Conservation (phyloP, 2,113 vertebrate species). For the Leiothrix lutea region DNA sequence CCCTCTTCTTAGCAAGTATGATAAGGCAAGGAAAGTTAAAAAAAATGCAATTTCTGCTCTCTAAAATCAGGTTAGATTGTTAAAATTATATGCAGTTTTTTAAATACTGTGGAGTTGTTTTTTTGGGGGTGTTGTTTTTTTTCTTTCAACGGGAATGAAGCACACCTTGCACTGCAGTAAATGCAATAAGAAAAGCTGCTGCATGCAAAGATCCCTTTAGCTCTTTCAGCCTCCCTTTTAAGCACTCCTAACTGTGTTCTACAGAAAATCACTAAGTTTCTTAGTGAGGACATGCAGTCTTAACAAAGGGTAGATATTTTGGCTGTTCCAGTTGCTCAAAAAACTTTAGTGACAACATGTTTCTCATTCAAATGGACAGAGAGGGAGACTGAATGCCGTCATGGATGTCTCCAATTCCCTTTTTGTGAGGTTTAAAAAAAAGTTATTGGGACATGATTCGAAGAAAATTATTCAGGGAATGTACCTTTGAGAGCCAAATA, state of each 20-base stretch:
- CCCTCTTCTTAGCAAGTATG: neutral
- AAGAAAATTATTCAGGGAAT: neutral
- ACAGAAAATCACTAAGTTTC: neutral
- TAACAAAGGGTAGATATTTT: neutral
- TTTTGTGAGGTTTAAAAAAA: neutral
- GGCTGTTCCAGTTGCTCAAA: neutral
- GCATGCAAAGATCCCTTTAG: neutral
- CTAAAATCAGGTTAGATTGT: neutral
- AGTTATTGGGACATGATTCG: accelerated
- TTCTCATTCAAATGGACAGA: neutral
- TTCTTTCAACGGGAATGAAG: neutral
- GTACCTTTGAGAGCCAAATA: neutral
- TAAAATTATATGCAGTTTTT: neutral
- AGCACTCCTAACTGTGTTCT: neutral
- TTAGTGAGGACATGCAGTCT: accelerated
- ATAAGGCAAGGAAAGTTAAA: neutral
- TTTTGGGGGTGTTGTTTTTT: neutral
- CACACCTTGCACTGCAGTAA: neutral
- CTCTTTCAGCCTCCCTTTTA: neutral
- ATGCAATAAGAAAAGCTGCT: neutral
- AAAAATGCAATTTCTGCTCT: neutral
- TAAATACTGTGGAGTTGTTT: neutral
- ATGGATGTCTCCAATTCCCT: accelerated
- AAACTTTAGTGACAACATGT: neutral
- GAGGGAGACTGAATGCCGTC: accelerated